Evolutionary conservation across 2,113 vertebrate species (phyloP).

Genomic region (Periophthalmus modestus): DNA sequence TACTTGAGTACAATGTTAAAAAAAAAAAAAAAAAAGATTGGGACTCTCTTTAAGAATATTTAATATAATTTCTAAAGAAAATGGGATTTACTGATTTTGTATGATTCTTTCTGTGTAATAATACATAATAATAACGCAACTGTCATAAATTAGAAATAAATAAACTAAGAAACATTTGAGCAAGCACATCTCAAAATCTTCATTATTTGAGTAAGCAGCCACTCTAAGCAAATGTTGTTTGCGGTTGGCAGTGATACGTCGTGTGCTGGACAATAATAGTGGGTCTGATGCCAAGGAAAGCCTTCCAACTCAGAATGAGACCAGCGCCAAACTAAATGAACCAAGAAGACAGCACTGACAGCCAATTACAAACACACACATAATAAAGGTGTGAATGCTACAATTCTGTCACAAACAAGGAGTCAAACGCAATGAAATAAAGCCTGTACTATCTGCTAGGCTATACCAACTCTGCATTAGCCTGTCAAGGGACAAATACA

Average conservation of each 20-base stretch:
- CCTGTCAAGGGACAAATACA: no score
- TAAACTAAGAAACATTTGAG: background rate
- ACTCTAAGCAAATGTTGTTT: background rate
- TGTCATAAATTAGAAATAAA: background rate
- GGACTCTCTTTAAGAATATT: no score
- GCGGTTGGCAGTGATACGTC: constrained; percentile 8
- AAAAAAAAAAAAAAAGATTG: no score
- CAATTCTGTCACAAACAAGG: background rate
- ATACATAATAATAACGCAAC: no score
- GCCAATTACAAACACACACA: constrained; percentile 10
- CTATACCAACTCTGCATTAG: background rate
- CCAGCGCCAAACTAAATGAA: constrained; percentile 5
- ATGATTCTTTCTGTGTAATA: background rate
- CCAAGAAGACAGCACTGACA: background rate
- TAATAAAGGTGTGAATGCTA: constrained; percentile 21
- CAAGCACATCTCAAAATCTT: background rate
- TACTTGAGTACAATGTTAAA: no score
- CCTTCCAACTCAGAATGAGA: background rate
- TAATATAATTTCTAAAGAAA: background rate
- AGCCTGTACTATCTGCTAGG: background rate
- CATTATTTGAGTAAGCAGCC: background rate
- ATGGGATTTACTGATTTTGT: background rate
- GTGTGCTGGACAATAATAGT: constrained; percentile 21
- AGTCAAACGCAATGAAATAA: background rate
- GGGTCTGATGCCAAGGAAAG: constrained; percentile 2